Conservation (phyloP, 2,113 vertebrate genomes). For the Halichoerus grypus region DNA sequence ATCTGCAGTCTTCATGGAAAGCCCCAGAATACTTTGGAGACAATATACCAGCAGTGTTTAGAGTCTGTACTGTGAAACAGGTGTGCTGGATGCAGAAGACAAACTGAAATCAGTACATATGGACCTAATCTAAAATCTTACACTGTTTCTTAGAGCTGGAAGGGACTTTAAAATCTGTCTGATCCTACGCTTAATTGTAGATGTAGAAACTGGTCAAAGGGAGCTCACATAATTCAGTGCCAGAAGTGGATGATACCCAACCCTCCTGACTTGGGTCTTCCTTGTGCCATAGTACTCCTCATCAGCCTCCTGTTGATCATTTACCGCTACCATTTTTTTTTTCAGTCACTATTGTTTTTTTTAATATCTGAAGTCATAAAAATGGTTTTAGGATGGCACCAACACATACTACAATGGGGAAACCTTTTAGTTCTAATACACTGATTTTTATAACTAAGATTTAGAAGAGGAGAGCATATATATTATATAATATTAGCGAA, state of each 20-base stretch:
- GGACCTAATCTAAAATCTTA: slow-evolving; percentile 41
- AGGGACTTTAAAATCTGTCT: slow-evolving; percentile 41
- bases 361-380: background rate
- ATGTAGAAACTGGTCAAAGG: slow-evolving; percentile 30
- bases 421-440: background rate
- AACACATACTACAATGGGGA: background rate
- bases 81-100: background rate
- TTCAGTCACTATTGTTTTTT: background rate
- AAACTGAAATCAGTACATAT: slow-evolving; percentile 37
- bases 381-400: background rate
- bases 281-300: background rate
- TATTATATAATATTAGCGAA: background rate
- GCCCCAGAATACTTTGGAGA: background rate
- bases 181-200: background rate
- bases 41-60: background rate
- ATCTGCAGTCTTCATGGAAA: background rate
- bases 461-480: background rate
- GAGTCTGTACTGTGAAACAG: background rate
- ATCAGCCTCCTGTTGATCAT: background rate
- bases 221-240: background rate
- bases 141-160: background rate
- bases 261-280: background rate
- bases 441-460: slow-evolving; percentile 22
- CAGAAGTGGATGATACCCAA: background rate
- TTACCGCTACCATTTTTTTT: background rate